Evolutionary conservation across 2,113 vertebrate genomes (phyloP), one percentile per base, ranked within the genome.

Genomic region (Falco punctatus): DNA sequence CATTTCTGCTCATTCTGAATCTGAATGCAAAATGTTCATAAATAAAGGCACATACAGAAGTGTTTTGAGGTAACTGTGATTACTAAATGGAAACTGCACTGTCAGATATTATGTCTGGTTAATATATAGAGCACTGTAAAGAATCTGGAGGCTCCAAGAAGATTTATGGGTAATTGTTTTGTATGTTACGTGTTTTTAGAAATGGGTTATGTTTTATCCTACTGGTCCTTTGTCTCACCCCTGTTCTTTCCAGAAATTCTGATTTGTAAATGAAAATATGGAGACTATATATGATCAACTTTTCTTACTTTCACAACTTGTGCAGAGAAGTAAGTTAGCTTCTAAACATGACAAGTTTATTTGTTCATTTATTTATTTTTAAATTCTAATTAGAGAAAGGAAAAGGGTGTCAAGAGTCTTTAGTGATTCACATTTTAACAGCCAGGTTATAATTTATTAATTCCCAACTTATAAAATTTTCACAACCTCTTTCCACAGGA

Each of bases 371-470:
- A 97, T 98, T 98, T 98, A 97, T 98, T 98, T 98, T 97, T 90
- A 98, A 97, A 95, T 97, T 98, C 97, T 98, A 98, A 98, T 98
- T 98, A 98, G 97, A 97, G 97, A 97, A 96, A 97, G 94, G 95
- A 94, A 98, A 98, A 97, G 96, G 94, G 97, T 98, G 97, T 97
- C 97, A 97, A 92, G 96, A 98, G 97, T 97, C 97, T 97, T 98
- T 96, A 98, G 97, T 97, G 97, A 98, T 97, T 98, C 98, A 97
- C 96, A 97, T 98, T 98, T 98, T 98, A 98, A 98, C 98, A 98
- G 97, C 97, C 95, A 98, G 97, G 97, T 98, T 98, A 98, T 98
- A 98, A 98, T 98, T 98, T 98, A 98, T 98, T 98, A 98, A 98
- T 98, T 97, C 95, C 88, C 97, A 97, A 87, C 97, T 98, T 98